Evolutionary conservation across 2,797 vertebrate genomes (phyloP).

Genomic region (Argentina silus): DNA sequence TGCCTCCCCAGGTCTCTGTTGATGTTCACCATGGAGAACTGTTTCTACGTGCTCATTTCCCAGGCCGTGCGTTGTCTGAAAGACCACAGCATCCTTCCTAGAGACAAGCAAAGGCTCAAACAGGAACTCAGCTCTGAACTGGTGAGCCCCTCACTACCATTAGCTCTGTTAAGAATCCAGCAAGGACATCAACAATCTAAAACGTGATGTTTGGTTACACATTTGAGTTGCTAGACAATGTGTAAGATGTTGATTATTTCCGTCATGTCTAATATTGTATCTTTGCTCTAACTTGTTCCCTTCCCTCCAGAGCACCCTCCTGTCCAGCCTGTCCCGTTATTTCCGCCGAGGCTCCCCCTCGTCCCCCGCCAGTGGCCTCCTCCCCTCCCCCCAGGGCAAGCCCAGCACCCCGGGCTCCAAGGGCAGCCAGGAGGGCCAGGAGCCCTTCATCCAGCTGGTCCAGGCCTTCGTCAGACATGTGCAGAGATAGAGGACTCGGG

Average conservation of each 20-base stretch:
- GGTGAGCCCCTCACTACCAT: constrained; percentile 70
- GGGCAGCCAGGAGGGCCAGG: constrained; percentile 88
- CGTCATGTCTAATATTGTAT: neutral
- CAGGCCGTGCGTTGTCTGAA: constrained; percentile 92
- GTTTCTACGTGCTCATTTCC: constrained; percentile 97
- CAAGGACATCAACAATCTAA: too few species aligned
- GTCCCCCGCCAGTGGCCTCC: constrained; percentile 86
- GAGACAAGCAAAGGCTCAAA: constrained; percentile 97
- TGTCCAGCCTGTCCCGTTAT: constrained; percentile 91
- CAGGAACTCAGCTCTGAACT: constrained; percentile 98
- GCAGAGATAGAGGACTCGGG: constrained; percentile 82
- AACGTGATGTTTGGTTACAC: too few species aligned
- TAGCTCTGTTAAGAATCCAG: too few species aligned
- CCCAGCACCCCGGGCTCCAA: constrained; percentile 80
- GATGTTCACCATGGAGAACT: constrained; percentile 98
- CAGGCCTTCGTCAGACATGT: constrained; percentile 94
- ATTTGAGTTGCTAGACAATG: neutral
- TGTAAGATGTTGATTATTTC: neutral
- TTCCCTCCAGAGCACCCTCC: constrained; percentile 87
- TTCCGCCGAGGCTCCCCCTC: constrained; percentile 92
- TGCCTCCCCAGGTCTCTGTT: constrained; percentile 84
- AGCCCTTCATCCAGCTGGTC: constrained; percentile 93
- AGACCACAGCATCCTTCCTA: constrained; percentile 84
- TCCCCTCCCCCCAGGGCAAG: constrained; percentile 89
- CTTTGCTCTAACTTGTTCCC: neutral